Evolutionary conservation across 2,888 invertebrate genomes (phyloP).

Genomic region (Himalopsyche kuldschensis): DNA sequence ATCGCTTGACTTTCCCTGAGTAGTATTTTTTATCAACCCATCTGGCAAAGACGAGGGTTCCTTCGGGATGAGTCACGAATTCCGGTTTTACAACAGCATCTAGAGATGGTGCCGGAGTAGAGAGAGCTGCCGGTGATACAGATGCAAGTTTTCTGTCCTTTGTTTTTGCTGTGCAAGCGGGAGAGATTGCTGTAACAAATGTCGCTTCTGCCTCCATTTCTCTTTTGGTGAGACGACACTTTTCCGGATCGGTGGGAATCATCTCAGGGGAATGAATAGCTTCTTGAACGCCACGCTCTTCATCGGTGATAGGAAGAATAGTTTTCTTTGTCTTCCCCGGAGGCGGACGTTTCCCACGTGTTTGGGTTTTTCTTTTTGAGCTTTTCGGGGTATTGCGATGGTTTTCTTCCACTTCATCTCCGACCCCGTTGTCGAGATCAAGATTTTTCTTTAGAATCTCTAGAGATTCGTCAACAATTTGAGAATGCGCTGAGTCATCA

Average conservation of each 20-base stretch:
- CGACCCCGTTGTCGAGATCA: neutral
- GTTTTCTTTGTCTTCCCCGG: constrained; percentile 54
- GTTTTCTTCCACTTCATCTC: constrained; percentile 50
- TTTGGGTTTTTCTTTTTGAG: constrained; percentile 54
- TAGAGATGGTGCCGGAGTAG: neutral
- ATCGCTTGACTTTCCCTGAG: constrained; percentile 62
- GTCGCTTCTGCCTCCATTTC: neutral
- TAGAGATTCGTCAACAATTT: constrained; percentile 34
- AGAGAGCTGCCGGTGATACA: neutral
- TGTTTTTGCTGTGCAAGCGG: neutral
- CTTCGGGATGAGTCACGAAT: constrained; percentile 47
- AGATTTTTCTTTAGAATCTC: constrained; percentile 38
- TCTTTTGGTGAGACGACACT: neutral
- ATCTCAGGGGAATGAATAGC: constrained; percentile 58
- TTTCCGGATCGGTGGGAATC: constrained; percentile 49
- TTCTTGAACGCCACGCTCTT: constrained; percentile 48
- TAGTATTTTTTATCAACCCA: constrained; percentile 72
- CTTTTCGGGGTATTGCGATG: constrained; percentile 59
- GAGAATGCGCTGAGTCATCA: constrained; percentile 14
- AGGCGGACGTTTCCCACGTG: constrained; percentile 53
- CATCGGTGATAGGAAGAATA: constrained; percentile 52
- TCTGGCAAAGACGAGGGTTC: constrained; percentile 63
- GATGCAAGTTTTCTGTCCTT: neutral
- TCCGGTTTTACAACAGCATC: neutral
- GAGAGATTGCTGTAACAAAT: neutral